phyloP scores from a whole-genome alignment of 2,797 vertebrate species.

The Triplophysa bombifrons region DNA sequence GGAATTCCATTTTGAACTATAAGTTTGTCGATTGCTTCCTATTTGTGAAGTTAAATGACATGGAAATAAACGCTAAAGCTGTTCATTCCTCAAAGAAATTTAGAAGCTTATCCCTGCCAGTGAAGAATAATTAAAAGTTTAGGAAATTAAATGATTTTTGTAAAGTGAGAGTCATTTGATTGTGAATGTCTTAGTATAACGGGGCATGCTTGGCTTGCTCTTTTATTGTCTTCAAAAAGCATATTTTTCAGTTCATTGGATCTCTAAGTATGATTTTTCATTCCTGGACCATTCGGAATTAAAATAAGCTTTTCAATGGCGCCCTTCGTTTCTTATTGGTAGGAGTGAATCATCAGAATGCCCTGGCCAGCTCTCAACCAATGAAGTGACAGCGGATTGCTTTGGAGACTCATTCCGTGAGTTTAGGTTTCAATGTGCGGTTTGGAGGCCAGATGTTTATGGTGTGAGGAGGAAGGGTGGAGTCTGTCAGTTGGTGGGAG shows the following conservation, averaged over 20 bases:
- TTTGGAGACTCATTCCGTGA: constrained; percentile 25
- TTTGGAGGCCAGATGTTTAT: constrained; percentile 71
- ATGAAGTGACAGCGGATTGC: constrained; percentile 51
- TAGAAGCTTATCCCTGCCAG: constrained; percentile 14
- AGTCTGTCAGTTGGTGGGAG: constrained; percentile 48
- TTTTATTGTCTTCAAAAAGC: constrained; percentile 39
- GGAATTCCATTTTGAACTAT: constrained; percentile 49
- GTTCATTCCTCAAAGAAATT: constrained; percentile 17
- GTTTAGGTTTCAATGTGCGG: constrained; percentile 60
- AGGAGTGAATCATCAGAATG: constrained; percentile 1
- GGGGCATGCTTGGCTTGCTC: constrained; percentile 12
- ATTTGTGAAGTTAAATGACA: constrained; percentile 21
- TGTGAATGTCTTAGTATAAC: constrained; percentile 26
- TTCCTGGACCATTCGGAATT: constrained; percentile 19
- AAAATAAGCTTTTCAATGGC: constrained; percentile 13
- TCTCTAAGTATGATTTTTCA: constrained; percentile 15
- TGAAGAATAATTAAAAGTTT: constrained; percentile 6
- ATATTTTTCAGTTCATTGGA: background rate
- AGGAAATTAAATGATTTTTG: constrained; percentile 5
- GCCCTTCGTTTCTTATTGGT: constrained; percentile 22
- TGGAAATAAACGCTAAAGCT: constrained; percentile 23
- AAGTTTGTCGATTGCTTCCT: background rate
- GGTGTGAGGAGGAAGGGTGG: constrained; percentile 53
- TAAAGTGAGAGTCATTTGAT: background rate
- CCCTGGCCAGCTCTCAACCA: constrained; percentile 41